Evolutionary conservation across 2,888 invertebrate species (phyloP), one percentile per base, ranked within the genome.

Genomic region (Tenthredo livida): DNA sequence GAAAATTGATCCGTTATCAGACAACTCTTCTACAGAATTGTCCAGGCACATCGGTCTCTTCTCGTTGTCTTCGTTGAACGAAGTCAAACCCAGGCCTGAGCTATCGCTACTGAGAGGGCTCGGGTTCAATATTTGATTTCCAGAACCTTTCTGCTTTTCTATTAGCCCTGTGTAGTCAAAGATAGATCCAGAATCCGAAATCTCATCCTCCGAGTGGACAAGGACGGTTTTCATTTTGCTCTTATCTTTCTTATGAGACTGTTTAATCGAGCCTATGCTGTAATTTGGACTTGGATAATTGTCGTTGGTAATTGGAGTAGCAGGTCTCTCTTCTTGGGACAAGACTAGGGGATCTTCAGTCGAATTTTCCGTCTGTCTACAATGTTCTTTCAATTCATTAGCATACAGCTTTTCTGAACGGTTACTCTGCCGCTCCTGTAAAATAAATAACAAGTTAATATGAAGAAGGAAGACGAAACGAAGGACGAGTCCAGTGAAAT

Each of bases 141-240:
- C 70, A 67, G 43, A 3, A 29, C 2, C 47, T 70, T 43, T 50
- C 47, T 83, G 47, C 47, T n/a, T 25, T 70, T 83, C 83, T 40
- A 50, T 12, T 25, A 80, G 6, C 10, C 58, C 85, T 37, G 87
- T 86, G 78, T 88, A 87, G 80, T 88, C 87, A 83, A 89, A 89
- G 33, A 89, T 84, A 2, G 89, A 91, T 65, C 88, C 89, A 12
- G 88, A 87, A 0, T 91, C 89, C 0, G 89, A 90, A 50, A 88
- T 75, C 72, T 90, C 89, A 40, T 89, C 89, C 33, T 90, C 90
- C 1, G 88, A 89, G 85, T 88, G 84, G 50, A 84, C 86, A 4
- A 85, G 33, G 33, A 43, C 50, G 6, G 85, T 75, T 65, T 87
- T 87, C 17, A 85, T 88, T 43, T 86, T 86, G 84, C 65, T 89